A percentile compares a stretch with the other conserved stretches of the same genome.
Evolutionary conservation across 2,797 vertebrate species (phyloP).

Genomic region (Rhinogobio ventralis): DNA sequence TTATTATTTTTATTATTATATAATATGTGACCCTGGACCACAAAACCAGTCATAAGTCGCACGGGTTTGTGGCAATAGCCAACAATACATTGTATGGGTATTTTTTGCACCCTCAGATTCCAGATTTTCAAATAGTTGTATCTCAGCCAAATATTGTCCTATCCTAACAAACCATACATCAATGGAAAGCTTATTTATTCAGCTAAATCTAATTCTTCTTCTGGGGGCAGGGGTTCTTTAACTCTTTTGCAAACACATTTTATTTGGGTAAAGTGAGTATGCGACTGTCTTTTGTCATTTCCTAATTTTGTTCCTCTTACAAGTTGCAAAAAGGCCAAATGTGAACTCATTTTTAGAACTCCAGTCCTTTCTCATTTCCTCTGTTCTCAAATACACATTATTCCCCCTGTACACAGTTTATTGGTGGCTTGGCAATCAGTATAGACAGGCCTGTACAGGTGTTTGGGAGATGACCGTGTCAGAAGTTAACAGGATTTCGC

Average conservation of each 20-base stretch:
- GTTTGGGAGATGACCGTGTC: slow-evolving; percentile 78
- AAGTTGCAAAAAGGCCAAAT: background rate
- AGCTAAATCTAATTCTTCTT: background rate
- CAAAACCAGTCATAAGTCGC: too few species aligned
- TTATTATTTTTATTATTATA: too few species aligned
- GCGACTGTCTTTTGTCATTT: background rate
- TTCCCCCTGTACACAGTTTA: slow-evolving; percentile 1
- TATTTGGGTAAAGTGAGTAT: background rate
- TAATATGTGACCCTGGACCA: too few species aligned
- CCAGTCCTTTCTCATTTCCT: background rate
- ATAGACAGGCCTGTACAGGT: slow-evolving; percentile 70
- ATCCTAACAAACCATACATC: too few species aligned
- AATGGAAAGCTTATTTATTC: too few species aligned
- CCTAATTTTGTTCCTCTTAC: background rate
- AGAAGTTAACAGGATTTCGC: slow-evolving; percentile 85
- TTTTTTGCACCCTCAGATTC: too few species aligned
- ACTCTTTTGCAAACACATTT: background rate
- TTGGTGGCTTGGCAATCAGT: slow-evolving; percentile 51
- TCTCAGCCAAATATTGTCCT: too few species aligned
- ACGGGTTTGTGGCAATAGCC: too few species aligned
- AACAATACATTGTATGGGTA: too few species aligned
- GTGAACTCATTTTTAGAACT: too few species aligned
- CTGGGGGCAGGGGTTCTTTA: background rate
- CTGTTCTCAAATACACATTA: background rate
- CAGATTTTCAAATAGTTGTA: too few species aligned